These are phyloP conservation scores for Streptopelia turtur DNA, from an alignment of 2,797 vertebrate species.

Conservation along the genomic window DNA sequence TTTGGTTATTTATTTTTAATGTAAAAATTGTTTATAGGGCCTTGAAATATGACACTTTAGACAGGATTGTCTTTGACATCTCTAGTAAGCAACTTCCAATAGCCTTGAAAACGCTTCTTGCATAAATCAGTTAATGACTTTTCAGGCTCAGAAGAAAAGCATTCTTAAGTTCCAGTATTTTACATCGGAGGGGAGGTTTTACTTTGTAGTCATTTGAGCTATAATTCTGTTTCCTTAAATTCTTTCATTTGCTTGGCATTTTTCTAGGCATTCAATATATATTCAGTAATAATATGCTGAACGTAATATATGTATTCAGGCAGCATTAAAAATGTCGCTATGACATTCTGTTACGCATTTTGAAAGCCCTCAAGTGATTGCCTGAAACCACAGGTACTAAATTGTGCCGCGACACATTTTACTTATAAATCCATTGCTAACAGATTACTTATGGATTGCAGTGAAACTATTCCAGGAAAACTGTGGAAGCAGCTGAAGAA, in stretches of 20 bases:
- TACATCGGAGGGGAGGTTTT: not conserved
- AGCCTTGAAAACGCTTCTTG: not conserved
- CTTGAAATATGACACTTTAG: not conserved
- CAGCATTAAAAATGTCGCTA: slow-evolving; percentile 8
- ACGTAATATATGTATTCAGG: not conserved
- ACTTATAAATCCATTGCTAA: slow-evolving; percentile 22
- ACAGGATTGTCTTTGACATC: not conserved
- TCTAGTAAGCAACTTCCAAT: not conserved
- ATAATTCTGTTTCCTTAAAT: slow-evolving; percentile 26
- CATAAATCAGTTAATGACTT: not conserved
- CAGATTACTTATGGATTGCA: slow-evolving; percentile 35
- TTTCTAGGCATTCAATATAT: slow-evolving; percentile 1
- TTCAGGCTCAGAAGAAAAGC: not conserved
- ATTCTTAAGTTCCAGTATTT: not conserved
- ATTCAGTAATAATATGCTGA: not conserved
- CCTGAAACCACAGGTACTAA: not conserved
- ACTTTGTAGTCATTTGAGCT: not conserved
- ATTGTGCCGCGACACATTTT: not conserved
- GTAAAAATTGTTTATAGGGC: not conserved
- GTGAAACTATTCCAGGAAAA: slow-evolving; percentile 30
- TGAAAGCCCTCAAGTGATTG: slow-evolving; percentile 47
- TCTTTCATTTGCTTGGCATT: slow-evolving; percentile 38
- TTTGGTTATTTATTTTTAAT: not conserved
- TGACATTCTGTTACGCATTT: not conserved
- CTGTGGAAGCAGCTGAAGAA: not conserved